Conservation (phyloP, 2,888 invertebrate species). For the Stenolophus ochropezus region DNA sequence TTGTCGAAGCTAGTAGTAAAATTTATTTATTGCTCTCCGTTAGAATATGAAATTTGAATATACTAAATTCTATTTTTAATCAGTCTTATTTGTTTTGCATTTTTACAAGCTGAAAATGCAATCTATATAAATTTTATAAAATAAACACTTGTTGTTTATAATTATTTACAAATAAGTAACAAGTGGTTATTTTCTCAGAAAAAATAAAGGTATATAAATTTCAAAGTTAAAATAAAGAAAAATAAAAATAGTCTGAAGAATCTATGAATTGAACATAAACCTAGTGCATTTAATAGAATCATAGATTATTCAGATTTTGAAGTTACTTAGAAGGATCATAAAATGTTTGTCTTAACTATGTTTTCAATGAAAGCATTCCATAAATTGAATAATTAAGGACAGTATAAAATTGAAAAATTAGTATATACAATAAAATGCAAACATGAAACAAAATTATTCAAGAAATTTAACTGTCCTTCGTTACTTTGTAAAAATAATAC, state of each 20-base stretch:
- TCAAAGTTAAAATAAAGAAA: conserved; percentile 2
- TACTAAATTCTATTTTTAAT: background rate
- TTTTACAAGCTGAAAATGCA: conserved; percentile 32
- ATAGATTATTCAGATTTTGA: conserved; percentile 32
- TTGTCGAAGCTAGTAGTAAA: too few relatives aligned
- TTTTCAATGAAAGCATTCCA: background rate
- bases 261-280: background rate
- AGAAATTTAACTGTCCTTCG: background rate
- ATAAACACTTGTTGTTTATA: conserved; percentile 37
- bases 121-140: background rate
- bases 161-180: conserved; percentile 4
- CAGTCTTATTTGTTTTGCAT: background rate
- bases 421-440: conserved; percentile 11
- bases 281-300: too few relatives aligned
- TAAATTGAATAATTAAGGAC: background rate
- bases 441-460: conserved; percentile 13
- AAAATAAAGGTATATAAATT: conserved; percentile 3
- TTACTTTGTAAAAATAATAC: conserved; percentile 24
- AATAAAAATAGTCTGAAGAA: conserved; percentile 25
- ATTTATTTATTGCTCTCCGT: background rate
- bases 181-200: background rate
- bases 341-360: background rate
- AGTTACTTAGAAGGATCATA: background rate
- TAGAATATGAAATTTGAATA: background rate
- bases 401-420: background rate